Evolutionary conservation across 2,113 vertebrate species (phyloP), one percentile per base, ranked within the genome.

Genomic region (Myiopsitta monachus): DNA sequence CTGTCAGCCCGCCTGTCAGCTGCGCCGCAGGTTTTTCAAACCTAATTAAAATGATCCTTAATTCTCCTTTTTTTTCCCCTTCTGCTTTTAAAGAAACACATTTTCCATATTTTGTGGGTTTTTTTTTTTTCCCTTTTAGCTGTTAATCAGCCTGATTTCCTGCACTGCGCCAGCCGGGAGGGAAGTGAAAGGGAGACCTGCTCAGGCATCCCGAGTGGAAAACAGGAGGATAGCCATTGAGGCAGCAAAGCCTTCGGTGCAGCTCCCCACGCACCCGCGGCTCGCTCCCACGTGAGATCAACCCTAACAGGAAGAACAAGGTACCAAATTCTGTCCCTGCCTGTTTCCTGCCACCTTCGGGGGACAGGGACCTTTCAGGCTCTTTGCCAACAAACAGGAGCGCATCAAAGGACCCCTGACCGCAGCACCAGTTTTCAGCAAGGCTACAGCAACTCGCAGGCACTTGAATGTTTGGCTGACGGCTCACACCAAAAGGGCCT

Each of bases 1-100:
- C 96, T 97, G 97, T 97, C 97, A 97, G 94, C 90, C 59, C 0
- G 26, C 91, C 89, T 96, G 97, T 97, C 96, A 96, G 55, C 76
- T 84, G 41, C 0, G 3, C 72, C 0, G 30, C 49, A 94, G 92
- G 93, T 92, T 93, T 92, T 97, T 97, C 97, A 97, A 95, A 95
- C 63, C 96, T 93, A 96, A 97, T 97, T 97, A 97, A 95, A 95
- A 90, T 97, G 89, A 97, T 96, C 70, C 87, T 92, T 90, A 89
- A 68, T 67, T 54, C 94, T 86, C 86, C 82, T 36, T 16, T 24
- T 36, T 36, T n/a, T 57, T n/a, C 55, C 31, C 55, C 27, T 81
- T 18, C 44, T 87, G 49, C 67, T 95, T 87, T 89, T 77, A 88
- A 87, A 94, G 63, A 95, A 97, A 90, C n/a, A 72, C 49, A n/a